Conservation (phyloP, 2,797 vertebrate species). For the Channa striata region DNA sequence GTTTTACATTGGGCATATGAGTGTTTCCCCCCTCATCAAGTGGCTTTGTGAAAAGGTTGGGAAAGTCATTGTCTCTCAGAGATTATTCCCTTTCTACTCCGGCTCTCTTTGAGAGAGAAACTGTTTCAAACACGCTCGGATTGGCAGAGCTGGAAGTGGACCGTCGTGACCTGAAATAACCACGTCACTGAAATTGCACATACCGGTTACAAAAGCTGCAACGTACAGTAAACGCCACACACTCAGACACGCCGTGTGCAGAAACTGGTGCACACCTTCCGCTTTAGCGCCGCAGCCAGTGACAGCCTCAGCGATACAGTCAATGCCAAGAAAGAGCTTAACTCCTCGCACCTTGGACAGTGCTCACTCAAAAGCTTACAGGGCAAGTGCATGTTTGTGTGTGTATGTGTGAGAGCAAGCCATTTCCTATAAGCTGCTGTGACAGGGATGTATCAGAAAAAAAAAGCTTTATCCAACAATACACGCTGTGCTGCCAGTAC, state of each 20-base stretch:
- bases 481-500: conserved; percentile 22
- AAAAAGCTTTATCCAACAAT: conserved; percentile 36
- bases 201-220: conserved; percentile 49
- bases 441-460: conserved; percentile 38
- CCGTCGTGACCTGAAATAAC: conserved; percentile 46
- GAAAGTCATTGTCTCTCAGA: conserved; percentile 29
- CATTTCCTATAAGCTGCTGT: conserved; percentile 49
- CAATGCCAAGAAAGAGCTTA: conserved; percentile 69
- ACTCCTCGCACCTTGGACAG: conserved; percentile 61
- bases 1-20: conserved; percentile 1
- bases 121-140: conserved; percentile 25
- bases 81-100: conserved; percentile 44
- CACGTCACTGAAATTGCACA: conserved; percentile 31
- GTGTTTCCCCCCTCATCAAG: conserved; percentile 6
- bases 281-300: conserved; percentile 65
- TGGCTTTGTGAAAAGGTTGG: conserved; percentile 46
- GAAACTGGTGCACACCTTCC: conserved; percentile 21
- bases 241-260: conserved; percentile 8
- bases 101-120: conserved; percentile 37
- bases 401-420: conserved; percentile 4
- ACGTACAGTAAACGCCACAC: conserved; percentile 22
- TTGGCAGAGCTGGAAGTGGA: conserved; percentile 33
- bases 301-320: conserved; percentile 53
- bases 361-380: conserved; percentile 57
- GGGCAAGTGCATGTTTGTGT: conserved; percentile 23